These are phyloP conservation scores for Hydrozoanthus gracilis DNA, from an alignment of 92 coral and sea anemone species.

Conservation along the genomic window DNA sequence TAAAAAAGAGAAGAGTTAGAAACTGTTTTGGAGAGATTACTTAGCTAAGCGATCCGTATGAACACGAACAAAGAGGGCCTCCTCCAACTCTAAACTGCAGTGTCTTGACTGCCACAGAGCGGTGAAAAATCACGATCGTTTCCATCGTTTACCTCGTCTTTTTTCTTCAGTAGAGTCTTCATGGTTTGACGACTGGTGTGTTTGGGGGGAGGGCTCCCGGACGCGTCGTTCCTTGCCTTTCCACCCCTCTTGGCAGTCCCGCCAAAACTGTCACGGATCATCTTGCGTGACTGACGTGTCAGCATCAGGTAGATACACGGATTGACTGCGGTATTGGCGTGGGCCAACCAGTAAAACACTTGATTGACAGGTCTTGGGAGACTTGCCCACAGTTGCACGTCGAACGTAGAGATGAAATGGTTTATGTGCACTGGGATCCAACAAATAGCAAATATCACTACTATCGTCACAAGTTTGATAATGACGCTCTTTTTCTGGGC, in stretches of 20 bases:
- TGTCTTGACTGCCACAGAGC: constrained; percentile 25
- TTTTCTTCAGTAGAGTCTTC: constrained; percentile 25
- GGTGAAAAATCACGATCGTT: background rate
- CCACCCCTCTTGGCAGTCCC: background rate
- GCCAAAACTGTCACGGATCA: constrained; percentile 41
- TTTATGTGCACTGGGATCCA: constrained; percentile 79
- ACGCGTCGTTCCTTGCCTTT: background rate
- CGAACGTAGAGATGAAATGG: constrained; percentile 49
- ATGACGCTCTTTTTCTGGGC: constrained; percentile 72
- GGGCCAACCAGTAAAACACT: constrained; percentile 57
- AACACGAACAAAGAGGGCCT: too few species aligned
- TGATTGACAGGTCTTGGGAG: constrained; percentile 40
- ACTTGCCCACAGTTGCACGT: constrained; percentile 38
- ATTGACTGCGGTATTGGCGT: constrained; percentile 73
- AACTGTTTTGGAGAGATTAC: too few species aligned
- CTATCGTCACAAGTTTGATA: constrained; percentile 74
- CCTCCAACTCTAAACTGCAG: constrained; percentile 12
- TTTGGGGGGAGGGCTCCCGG: constrained; percentile 16
- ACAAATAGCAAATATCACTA: constrained; percentile 71
- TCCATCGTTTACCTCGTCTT: background rate
- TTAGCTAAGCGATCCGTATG: too few species aligned
- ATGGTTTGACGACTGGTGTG: background rate
- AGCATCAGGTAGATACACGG: constrained; percentile 80
- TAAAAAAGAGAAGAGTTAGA: too few species aligned
- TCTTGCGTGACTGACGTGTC: constrained; percentile 71